These are phyloP conservation scores for Peromyscus californicus DNA, from an alignment of 2,113 vertebrate species.

Conservation along the genomic window DNA sequence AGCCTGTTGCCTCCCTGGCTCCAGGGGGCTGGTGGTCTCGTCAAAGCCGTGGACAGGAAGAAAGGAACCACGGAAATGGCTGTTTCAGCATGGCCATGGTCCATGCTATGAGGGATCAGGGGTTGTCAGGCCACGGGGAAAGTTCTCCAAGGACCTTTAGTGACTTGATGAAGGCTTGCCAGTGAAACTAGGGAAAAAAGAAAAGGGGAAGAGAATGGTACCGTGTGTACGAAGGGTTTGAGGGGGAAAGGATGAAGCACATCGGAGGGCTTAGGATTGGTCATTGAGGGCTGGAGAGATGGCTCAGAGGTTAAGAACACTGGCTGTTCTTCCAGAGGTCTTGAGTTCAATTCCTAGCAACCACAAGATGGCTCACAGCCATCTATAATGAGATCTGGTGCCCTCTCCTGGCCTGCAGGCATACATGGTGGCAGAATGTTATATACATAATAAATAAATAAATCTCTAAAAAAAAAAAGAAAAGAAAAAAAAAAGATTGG, in stretches of 20 bases:
- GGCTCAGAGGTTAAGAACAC: too few relatives aligned
- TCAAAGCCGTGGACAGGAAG: neutral
- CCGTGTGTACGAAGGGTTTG: neutral
- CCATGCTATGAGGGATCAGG: neutral
- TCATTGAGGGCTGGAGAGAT: neutral
- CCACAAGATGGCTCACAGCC: too few relatives aligned
- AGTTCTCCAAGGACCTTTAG: neutral
- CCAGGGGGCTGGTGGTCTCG: neutral
- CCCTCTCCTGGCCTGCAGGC: too few relatives aligned
- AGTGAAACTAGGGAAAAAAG: conserved; percentile 2
- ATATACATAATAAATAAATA: too few relatives aligned
- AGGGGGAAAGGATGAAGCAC: neutral
- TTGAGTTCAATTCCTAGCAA: too few relatives aligned
- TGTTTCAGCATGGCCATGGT: neutral
- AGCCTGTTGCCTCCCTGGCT: neutral
- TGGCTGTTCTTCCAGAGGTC: too few relatives aligned
- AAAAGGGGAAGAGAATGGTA: neutral
- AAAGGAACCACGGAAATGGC: neutral
- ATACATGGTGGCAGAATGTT: too few relatives aligned
- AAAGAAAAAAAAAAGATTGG: too few relatives aligned
- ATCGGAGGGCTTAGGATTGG: neutral
- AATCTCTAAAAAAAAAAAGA: too few relatives aligned
- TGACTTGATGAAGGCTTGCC: neutral
- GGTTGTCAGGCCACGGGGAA: neutral
- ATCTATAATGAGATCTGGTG: too few relatives aligned